Conservation (phyloP, 2,888 invertebrate species). For the Diogma glabrata region DNA sequence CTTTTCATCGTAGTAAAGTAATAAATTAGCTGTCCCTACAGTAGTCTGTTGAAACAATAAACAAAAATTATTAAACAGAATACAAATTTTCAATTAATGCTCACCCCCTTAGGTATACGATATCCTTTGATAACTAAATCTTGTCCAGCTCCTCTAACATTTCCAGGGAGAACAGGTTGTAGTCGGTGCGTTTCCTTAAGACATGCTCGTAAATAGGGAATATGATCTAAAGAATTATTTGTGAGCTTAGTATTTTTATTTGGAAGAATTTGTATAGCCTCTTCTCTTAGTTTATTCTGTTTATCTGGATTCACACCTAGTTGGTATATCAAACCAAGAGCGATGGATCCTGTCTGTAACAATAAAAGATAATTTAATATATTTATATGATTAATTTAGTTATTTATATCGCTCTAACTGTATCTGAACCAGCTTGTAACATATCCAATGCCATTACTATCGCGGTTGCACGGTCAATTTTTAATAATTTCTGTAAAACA, state of each 20-base stretch:
- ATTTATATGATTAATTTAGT: not conserved
- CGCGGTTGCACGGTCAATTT: slow-evolving; percentile 39
- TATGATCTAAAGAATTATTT: slow-evolving; percentile 34
- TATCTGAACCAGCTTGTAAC: slow-evolving; percentile 48
- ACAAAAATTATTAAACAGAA: too few species aligned
- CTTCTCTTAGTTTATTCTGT: slow-evolving; percentile 49
- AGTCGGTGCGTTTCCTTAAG: slow-evolving; percentile 58
- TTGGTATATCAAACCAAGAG: slow-evolving; percentile 44
- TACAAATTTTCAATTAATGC: too few species aligned
- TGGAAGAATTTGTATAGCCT: slow-evolving; percentile 39
- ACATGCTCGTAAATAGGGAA: slow-evolving; percentile 55
- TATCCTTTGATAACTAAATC: slow-evolving; percentile 52
- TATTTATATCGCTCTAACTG: slow-evolving; percentile 34
- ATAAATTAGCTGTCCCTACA: slow-evolving; percentile 57
- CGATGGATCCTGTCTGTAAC: slow-evolving; percentile 43
- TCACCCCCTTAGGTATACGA: slow-evolving; percentile 46
- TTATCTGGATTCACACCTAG: slow-evolving; percentile 50
- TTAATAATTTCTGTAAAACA: slow-evolving; percentile 41
- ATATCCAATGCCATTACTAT: slow-evolving; percentile 45
- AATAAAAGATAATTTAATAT: too few species aligned
- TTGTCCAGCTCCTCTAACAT: slow-evolving; percentile 39
- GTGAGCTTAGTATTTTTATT: slow-evolving; percentile 34
- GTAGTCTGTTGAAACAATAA: slow-evolving; percentile 49
- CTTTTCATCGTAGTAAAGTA: slow-evolving; percentile 41
- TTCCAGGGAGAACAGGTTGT: slow-evolving; percentile 48